Evolutionary conservation across 2,888 invertebrate genomes (phyloP).

Genomic region (Melangyna quadrimaculata): DNA sequence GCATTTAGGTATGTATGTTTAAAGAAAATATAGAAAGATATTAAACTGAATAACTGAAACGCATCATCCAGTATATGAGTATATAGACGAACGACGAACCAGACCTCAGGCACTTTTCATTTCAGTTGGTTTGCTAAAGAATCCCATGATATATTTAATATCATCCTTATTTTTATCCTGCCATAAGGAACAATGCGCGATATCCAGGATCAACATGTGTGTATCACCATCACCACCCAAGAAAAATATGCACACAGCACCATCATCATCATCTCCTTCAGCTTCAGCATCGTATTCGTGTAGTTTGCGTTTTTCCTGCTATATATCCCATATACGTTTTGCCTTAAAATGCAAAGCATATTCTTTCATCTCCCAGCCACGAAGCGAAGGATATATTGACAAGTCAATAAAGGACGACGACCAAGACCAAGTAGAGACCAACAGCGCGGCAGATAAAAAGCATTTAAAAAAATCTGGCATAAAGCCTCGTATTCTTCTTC

Average conservation of each 20-base stretch:
- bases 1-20: constrained; percentile 5
- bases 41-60: constrained; percentile 59
- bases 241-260: constrained; percentile 30
- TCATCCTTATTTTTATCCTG: neutral
- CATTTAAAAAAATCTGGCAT: constrained; percentile 33
- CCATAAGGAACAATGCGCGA: constrained; percentile 22
- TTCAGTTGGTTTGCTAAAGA: constrained; percentile 48
- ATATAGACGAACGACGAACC: no score
- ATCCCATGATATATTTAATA: constrained; percentile 32
- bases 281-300: neutral
- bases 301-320: neutral
- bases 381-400: constrained; percentile 47
- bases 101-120: constrained; percentile 50
- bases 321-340: neutral
- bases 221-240: constrained; percentile 21
- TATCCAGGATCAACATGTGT: constrained; percentile 56
- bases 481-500: constrained; percentile 4
- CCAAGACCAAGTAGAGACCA: constrained; percentile 13
- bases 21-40: constrained; percentile 29
- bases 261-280: neutral
- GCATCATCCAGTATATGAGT: constrained; percentile 6
- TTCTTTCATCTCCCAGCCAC: neutral
- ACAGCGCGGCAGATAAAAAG: constrained; percentile 26
- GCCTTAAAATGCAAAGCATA: constrained; percentile 44
- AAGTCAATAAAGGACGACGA: constrained; percentile 44